Percentiles rank a stretch among this genome's conserved stretches.
Evolutionary conservation across 2,113 vertebrate species (phyloP).

Genomic region (Electrona antarctica): DNA sequence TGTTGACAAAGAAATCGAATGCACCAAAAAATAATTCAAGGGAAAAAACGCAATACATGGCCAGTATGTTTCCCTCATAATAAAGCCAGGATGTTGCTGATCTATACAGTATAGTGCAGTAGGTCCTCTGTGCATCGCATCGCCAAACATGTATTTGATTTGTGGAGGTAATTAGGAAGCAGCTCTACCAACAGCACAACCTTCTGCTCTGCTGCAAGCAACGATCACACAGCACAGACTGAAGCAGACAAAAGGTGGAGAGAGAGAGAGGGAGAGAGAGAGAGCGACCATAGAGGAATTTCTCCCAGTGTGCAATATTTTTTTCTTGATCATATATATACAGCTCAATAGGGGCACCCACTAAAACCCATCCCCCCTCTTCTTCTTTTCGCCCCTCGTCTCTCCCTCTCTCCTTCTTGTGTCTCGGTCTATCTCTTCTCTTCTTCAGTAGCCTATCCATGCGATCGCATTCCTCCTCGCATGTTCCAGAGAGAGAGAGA

Average conservation of each 20-base stretch:
- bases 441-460: slow-evolving; percentile 64
- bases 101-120: slow-evolving; percentile 34
- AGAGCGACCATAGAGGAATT: slow-evolving; percentile 33
- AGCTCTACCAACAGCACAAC: slow-evolving; percentile 17
- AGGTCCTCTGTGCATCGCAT: slow-evolving; percentile 24
- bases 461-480: slow-evolving; percentile 76
- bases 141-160: slow-evolving; percentile 42
- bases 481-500: slow-evolving; percentile 45
- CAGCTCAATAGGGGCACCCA: slow-evolving; percentile 42
- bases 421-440: slow-evolving; percentile 49
- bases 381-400: slow-evolving; percentile 15
- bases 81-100: slow-evolving; percentile 1
- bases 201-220: too few species aligned
- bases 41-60: background rate
- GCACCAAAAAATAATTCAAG: background rate
- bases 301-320: slow-evolving; percentile 3
- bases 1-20: slow-evolving; percentile 2
- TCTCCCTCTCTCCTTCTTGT: slow-evolving; percentile 32
- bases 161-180: slow-evolving; percentile 36
- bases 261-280: slow-evolving; percentile 54
- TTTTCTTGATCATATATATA: slow-evolving; percentile 44
- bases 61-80: background rate
- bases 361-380: slow-evolving; percentile 60
- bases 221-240: too few species aligned
- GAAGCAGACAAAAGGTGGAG: too few species aligned